Base-by-base conservation (phyloP, 2,888 invertebrate species). In the Arenicola marina region DNA sequence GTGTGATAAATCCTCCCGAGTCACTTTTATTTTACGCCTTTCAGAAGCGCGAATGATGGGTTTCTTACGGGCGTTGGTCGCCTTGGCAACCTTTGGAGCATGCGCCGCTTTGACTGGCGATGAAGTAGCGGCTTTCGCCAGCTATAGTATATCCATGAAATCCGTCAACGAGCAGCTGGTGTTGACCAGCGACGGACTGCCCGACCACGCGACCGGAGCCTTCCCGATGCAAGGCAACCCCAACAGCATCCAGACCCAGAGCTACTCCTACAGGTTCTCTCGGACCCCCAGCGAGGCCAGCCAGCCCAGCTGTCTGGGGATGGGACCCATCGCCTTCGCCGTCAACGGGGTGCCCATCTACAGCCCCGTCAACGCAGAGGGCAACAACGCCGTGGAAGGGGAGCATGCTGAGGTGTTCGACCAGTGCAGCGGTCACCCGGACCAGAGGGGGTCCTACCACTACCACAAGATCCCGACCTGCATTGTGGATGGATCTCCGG, bases 391-490 rank as follows among this genome's bases (percentile, higher is more conserved):
- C 18, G 46, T 57, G 44, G 33, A 29, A 28, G 38, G 38, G 11
- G 11, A 11, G 11, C 11, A 11, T 15, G 45, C 28, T 2, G 70
- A 70, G 45, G 54, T 46, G 15, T 64, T 70, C 56, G 70, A 70
- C 51, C 56, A 46, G 34, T 70, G 70, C 57, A 63, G 64, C 24
- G 70, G 70, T 26, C 70, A 70, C 43, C 43, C 69, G 2, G 51
- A 54, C 28, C 51, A 31, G 7, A 4, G 21, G n/a, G 70, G 70
- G 0, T 51, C 45, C 4, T 70, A 70, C 56, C 69, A 69, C 56
- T 69, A 70, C 55, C 70, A 70, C 56, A 60, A 67, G 28, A 55
- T 67, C 0, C 69, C 69, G 11, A 57, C 51, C 2, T 69, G 69
- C 54, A 24, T 69, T 18, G 54, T 62, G 46, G 46, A 32, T 21